Base-by-base conservation (phyloP, 92 coral and sea anemone genomes). In the Epizoanthus illoricatus region DNA sequence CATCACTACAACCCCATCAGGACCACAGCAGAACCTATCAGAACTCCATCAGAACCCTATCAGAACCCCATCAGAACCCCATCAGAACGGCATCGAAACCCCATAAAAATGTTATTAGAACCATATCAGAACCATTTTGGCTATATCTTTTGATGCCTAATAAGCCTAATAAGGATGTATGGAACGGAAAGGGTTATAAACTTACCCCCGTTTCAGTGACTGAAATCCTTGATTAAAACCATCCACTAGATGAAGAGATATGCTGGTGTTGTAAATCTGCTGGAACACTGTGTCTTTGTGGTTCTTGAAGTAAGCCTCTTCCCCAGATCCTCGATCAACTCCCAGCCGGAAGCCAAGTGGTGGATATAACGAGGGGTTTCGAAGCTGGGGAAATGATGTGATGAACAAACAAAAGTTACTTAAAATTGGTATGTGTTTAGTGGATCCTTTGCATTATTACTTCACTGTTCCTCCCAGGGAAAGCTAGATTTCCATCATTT, bases 311-410 rank as follows among this genome's bases (percentile, higher is more conserved):
- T 85, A 94, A 68, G 86, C 88, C 71, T 94, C 95, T 75, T 87
- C 92, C 3, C 87, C 69, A 19, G 90, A 87, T 5, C 95, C 93
- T 3, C 83, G 71, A 4, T 76, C 88, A 43, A 91, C 83, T n/a
- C 98, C 98, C 54, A 94, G 84, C 79, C 88, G 90, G 36, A 91
- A 90, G 2, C 91, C 93, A 59, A 74, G 56, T 3, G 94, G 94
- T 12, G 93, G 93, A 33, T 68, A 80, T 0, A 84, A 80, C 19
- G 87, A 86, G 40, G 88, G 88, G 58, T 86, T 71, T 10, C 72
- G 65, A 17, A 86, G 83, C 92, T 91, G 81, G 19, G 12, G 36
- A 7, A 63, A 42, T 18, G 20, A 49, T 11, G 52, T 65, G 69
- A 16, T 66, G 17, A 65, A 79, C 28, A 71, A 42, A 61, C 49